Evolutionary conservation across 2,888 invertebrate genomes (phyloP), one percentile per base, ranked within the genome.

Genomic region (Allolobophora icterica): DNA sequence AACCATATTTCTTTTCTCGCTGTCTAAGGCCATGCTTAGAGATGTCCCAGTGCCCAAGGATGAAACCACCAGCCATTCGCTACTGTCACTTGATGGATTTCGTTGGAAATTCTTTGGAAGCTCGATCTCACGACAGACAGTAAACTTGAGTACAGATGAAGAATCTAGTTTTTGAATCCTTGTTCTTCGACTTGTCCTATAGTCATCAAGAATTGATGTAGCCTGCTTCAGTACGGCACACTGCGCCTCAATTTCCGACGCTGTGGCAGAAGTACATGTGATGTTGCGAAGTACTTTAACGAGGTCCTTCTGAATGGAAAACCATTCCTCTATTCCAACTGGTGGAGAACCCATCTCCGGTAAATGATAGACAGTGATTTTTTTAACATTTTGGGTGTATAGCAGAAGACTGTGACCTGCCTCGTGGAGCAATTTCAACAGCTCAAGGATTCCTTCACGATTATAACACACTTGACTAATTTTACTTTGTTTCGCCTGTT

Each of bases 321-420:
- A 93, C 45, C 93, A 84, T 42, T 92, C 91, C 1, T 90, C 40
- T 15, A 89, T 84, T 21, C 91, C 91, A 13, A 1, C 33, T 17
- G 90, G 89, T 11, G 90, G 45, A 33, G n/a, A 40, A 13, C 40
- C 90, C 34, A 58, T 90, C 30, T 90, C 91, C 35, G 93, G 90
- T n/a, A 94, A 92, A 92, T 94, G 94, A 91, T 93, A 94, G 24
- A 94, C 91, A 90, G 93, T 92, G 71, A 95, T 91, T 89, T 92
- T 92, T 40, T 90, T 71, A 15, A 95, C 93, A 92, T 94, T 94
- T 91, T 95, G 95, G 15, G 94, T 94, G 92, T 94, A 95, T 40
- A 95, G 92, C 24, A 95, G 92, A 52, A 95, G 92, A 30, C 93
- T 93, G 45, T 94, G 94, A 34, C 93, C 93, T n/a, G 93, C 91